Base-by-base conservation (phyloP, 2,888 invertebrate genomes). In the Seladonia tumulorum region DNA sequence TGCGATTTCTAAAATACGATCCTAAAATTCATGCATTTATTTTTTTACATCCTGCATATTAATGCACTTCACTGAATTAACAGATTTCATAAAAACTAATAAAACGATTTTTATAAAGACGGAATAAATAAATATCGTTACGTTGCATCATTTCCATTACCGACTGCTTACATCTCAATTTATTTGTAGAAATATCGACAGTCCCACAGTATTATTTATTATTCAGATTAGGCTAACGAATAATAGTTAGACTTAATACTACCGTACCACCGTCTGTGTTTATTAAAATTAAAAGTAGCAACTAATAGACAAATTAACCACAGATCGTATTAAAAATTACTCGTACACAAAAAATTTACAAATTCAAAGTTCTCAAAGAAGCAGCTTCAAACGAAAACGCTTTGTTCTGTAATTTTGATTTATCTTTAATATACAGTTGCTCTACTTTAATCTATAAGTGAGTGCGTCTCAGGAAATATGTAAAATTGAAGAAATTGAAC, bases 401-500 rank as follows among this genome's bases (percentile, higher is more conserved):
- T n/a, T 10, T 0, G 4, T 8, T n/a, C 2, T 10, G n/a, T 25
- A 60, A 60, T 25, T 60, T 25, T 4, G 7, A 66, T 35, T 35
- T 66, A 35, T 18, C 10, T 66, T 66, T 66, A 35, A n/a, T n/a
- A 63, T 29, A 29, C n/a, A 8, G n/a, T 29, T 29, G n/a, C 16
- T 16, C 29, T 29, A 29, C 16, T 63, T 63, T 16, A 57, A 63
- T 63, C 63, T 63, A 29, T 29, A 63, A 66, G 35, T 8, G 18
- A 66, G 35, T 18, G 66, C 29, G 35, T 66, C 66, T 66, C 66
- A 66, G 66, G 66, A 66, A 66, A 63, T 16, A 16, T 14, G 16
- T 29, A 63, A 63, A 63, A 63, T 29, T 63, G 63, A 63, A 14
- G 29, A 63, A 63, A 63, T 63, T 63, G 63, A 66, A 66, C 66